Conservation (phyloP, 2,888 invertebrate genomes). For the Drosophila dives region DNA sequence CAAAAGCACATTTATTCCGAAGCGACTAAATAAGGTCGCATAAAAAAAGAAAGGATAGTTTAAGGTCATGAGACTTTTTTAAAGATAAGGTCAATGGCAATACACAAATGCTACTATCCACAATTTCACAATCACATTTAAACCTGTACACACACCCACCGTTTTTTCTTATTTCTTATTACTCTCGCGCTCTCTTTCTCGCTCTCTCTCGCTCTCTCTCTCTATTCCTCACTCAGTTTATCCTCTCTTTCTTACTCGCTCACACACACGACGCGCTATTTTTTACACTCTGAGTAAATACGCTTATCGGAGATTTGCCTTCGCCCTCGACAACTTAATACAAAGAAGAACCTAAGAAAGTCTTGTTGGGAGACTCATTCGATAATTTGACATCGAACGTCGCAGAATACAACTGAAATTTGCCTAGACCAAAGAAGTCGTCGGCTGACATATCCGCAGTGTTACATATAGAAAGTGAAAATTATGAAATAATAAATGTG, state of each 20-base stretch:
- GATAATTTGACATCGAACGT: constrained; percentile 63
- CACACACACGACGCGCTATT: neutral
- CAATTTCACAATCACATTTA: constrained; percentile 12
- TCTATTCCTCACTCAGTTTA: constrained; percentile 3
- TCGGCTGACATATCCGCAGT: constrained; percentile 14
- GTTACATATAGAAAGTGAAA: constrained; percentile 50
- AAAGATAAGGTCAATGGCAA: constrained; percentile 58
- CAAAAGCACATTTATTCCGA: neutral
- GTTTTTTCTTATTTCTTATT: neutral
- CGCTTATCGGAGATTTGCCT: constrained; percentile 71
- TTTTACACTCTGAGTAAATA: constrained; percentile 45
- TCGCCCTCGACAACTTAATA: constrained; percentile 58
- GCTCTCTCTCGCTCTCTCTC: constrained; percentile 8
- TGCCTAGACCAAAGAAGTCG: constrained; percentile 34
- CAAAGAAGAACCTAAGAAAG: constrained; percentile 54
- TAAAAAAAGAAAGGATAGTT: constrained; percentile 23
- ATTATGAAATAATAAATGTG: constrained; percentile 64
- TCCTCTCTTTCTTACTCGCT: constrained; percentile 2
- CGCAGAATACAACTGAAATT: constrained; percentile 45
- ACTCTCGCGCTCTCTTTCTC: constrained; percentile 12
- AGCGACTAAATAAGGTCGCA: constrained; percentile 8
- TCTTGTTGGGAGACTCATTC: constrained; percentile 58
- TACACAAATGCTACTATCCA: neutral
- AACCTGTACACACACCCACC: constrained; percentile 9
- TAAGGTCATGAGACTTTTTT: constrained; percentile 56